phyloP scores from a whole-genome alignment of 2,113 vertebrate species.

The Callospermophilus lateralis region DNA sequence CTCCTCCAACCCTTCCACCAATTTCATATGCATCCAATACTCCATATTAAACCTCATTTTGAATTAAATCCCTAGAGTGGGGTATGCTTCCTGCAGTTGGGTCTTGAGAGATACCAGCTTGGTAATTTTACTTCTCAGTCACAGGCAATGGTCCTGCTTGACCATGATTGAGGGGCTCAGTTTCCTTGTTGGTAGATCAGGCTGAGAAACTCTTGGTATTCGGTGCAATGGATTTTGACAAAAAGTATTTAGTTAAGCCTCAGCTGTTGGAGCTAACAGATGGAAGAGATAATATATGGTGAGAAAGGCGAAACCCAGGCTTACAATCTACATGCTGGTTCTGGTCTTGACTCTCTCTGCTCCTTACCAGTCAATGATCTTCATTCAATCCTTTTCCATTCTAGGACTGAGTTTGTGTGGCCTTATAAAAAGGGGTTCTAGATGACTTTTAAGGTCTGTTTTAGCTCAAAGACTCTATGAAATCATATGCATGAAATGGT shows the following conservation, averaged over 20 bases:
- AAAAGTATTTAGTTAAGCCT: neutral
- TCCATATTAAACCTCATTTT: neutral
- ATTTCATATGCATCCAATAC: neutral
- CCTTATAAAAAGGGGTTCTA: neutral
- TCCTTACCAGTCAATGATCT: neutral
- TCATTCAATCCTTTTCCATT: neutral
- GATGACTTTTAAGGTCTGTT: neutral
- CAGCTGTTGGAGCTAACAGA: neutral
- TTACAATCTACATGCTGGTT: neutral
- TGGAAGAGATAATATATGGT: neutral
- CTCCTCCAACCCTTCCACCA: neutral
- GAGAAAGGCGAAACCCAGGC: neutral
- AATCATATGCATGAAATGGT: neutral
- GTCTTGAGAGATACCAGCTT: neutral
- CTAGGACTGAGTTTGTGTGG: neutral
- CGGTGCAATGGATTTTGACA: neutral
- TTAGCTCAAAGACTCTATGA: neutral
- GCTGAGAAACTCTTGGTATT: neutral
- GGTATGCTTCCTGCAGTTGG: neutral
- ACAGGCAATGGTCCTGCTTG: neutral
- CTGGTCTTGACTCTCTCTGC: neutral
- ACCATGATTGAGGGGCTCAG: neutral
- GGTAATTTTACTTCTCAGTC: neutral
- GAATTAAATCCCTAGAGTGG: neutral
- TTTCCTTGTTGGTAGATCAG: neutral